phyloP scores from a whole-genome alignment of 2,113 vertebrate genomes.

The Python bivittatus region DNA sequence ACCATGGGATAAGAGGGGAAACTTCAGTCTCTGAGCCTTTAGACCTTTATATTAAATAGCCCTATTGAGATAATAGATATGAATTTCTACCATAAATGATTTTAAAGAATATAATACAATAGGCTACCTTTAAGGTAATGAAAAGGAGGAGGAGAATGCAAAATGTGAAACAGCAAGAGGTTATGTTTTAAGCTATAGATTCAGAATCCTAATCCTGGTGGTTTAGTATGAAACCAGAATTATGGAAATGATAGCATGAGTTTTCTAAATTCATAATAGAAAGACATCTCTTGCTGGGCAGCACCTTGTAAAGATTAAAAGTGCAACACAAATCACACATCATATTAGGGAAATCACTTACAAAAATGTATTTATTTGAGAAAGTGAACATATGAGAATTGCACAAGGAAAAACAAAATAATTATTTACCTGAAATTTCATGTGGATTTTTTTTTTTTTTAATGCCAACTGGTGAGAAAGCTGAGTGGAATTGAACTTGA shows the following conservation, averaged over 20 bases:
- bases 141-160: background rate
- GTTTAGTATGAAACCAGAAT: background rate
- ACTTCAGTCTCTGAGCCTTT: background rate
- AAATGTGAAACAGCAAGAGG: background rate
- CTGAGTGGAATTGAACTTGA: background rate
- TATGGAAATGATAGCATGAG: background rate
- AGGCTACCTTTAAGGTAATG: background rate
- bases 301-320: background rate
- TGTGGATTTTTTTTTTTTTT: background rate
- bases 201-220: background rate
- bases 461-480: background rate
- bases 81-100: background rate
- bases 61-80: background rate
- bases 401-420: background rate
- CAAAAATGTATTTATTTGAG: background rate
- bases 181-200: background rate
- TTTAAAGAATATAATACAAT: background rate
- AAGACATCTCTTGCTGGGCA: background rate
- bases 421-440: background rate
- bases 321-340: background rate
- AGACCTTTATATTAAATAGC: background rate
- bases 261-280: background rate
- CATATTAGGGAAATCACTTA: background rate
- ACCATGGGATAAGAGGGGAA: background rate
- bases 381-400: background rate